Evolutionary conservation across 2,113 vertebrate genomes (phyloP), one percentile per base, ranked within the genome.

Genomic region (Megaceryle maxima): DNA sequence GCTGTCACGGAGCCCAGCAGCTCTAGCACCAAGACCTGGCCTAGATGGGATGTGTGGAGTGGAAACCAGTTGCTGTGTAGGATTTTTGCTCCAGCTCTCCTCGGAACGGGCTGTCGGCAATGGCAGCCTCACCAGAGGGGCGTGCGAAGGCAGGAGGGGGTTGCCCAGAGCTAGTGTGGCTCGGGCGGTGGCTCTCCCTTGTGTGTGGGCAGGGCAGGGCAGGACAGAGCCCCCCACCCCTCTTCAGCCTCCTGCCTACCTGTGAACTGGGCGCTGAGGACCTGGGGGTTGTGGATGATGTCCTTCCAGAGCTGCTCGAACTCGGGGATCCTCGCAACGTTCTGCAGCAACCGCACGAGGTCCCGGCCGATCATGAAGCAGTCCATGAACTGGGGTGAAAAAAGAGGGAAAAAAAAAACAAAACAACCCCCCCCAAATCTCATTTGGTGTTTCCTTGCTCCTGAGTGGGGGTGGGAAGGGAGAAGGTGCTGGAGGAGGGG

Each of bases 271-370:
- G 99, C 92, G 62, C 98, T 99, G 80, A 99, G 98, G 37, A 97
- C 98, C 91, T 99, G 99, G 0, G 99, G 99, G 93, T 98, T 99
- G 98, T 99, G 99, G 92, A 99, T 98, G 70, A 99, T 98, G 96
- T 99, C 99, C 96, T 96, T 99, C 99, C 99, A 99, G 63, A 99
- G 97, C 46, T 99, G 98, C 83, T 99, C 99, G 66, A 99, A 99
- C 96, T 99, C 99, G 1, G 99, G 99, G 88, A 99, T 99, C 60
- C 99, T 98, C 13, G 99, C 99, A 2, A 99, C 99, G 28, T 99
- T 99, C 95, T 99, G 99, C 85, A 99, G 98, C 56, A 99, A 98
- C 51, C 99, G 97, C 46, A 99, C 99, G 21, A 99, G 98, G 95
- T 99, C 99, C 83, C 99, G 98, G 69, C 99, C 99, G 39, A 99